Evolutionary conservation across 2,888 invertebrate genomes (phyloP), one percentile per base, ranked within the genome.

Genomic region (Taenaris catops): DNA sequence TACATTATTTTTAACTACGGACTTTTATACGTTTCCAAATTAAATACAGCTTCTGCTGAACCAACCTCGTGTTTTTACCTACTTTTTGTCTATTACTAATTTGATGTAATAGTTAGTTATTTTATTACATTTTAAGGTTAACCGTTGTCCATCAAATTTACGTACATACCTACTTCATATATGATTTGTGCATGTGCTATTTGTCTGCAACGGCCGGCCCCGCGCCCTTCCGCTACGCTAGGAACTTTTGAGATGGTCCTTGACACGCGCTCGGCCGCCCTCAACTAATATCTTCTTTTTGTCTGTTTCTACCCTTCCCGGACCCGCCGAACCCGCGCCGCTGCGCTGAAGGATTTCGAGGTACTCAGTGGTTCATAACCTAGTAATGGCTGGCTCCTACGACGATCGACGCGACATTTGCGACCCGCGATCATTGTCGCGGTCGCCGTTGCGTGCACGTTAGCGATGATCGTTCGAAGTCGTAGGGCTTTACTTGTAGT

Each of bases 191-290:
- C 80, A 79, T 79, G 80, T 58, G 79, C 80, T 79, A 72, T 58
- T 53, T 70, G 76, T 73, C 65, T 67, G 73, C 72, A 53, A 58
- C 27, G 25, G 38, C 41, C 34, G 35, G 25, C 40, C 41, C 49
- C 50, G 47, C 49, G 47, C 45, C 29, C 46, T 46, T 55, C 50
- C 48, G 50, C 58, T 55, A 51, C 67, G 65, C 89, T 91, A 91
- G 94, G 93, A 93, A 93, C 93, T 94, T 94, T 94, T 94, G 94
- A 94, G 94, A 94, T 94, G 94, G 94, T 94, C 94, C 94, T 94
- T 93, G 92, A 70, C 76, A 63, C 73, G 78, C 80, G 80, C 84
- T 73, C 81, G 78, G 69, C 76, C 75, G 74, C 73, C 71, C 71
- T 66, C 80, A 79, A 90, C 90, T 90, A 90, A 90, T 90, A 71